Base-by-base conservation (phyloP, 2,797 vertebrate genomes). In the Phoxinus dragarum region DNA sequence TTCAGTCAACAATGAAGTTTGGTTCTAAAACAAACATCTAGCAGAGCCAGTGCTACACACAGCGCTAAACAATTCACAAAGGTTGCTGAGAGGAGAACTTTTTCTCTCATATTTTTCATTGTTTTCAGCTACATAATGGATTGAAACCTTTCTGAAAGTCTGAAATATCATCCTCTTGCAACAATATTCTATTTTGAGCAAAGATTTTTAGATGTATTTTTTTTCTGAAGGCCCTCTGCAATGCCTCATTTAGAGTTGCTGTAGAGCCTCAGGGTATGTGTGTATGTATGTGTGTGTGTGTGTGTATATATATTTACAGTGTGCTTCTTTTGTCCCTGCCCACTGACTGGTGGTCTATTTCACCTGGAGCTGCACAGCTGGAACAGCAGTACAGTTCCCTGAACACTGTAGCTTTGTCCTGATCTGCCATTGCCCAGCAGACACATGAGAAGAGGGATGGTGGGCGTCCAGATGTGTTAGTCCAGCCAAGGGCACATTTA, bases 331-430 rank as follows among this genome's bases (percentile, higher is more conserved):
- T 81, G 49, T 85, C 85, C 81, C 67, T 84, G 68, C 56, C 54
- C 77, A 75, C 84, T 69, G 82, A 72, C 59, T 86, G 77, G 67
- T 84, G 73, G 86, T 86, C 59, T 82, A 12, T 86, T 90, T 88
- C 64, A 90, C 89, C 89, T 88, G 72, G 82, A 89, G 88, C 84
- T 84, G 71, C 49, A 76, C 88, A 88, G 88, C 88, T 87, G 52
- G 38, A 80, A 67, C 69, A 84, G 76, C 44, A 67, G 69, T 44
- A 47, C 68, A 74, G 76, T 74, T 78, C 71, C 56, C 59, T 23
- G 36, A 88, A 89, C 86, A 90, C 89, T 90, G 86, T 76, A 85
- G 88, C 89, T 89, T 90, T 90, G 89, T 90, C 88, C 85, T 87
- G 86, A 83, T 86, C 85, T 89, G 79, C 80, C 84, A 89, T 80